Percentiles rank a stretch among this genome's conserved stretches.
These are phyloP conservation scores for Zootoca vivipara DNA, from an alignment of 2,113 vertebrate genomes.

Conservation along the genomic window DNA sequence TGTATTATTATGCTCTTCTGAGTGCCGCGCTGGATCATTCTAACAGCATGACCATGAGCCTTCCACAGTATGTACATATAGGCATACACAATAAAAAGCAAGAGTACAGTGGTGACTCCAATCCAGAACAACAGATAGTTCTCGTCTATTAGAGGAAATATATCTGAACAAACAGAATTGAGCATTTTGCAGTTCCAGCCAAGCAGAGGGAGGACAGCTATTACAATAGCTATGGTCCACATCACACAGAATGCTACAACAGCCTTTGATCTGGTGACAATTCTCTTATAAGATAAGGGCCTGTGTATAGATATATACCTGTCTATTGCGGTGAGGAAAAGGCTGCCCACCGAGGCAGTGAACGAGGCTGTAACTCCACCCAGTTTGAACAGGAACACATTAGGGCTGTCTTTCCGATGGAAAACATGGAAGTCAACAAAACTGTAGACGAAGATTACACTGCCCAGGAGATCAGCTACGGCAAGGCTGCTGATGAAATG, in stretches of 20 bases:
- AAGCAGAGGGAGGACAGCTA: conserved; percentile 94
- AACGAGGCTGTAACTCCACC: conserved; percentile 97
- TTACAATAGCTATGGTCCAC: conserved; percentile 97
- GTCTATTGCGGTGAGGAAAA: conserved; percentile 98
- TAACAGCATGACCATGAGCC: conserved; percentile 94
- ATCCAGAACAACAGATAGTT: conserved; percentile 99
- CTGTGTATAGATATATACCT: conserved; percentile 98
- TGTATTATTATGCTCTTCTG: conserved; percentile 97
- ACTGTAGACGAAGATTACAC: conserved; percentile 98
- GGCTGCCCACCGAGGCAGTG: conserved; percentile 95
- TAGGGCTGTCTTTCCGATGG: conserved; percentile 95
- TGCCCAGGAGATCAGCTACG: conserved; percentile 94
- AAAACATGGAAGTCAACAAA: conserved; percentile 99
- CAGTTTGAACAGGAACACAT: conserved; percentile 96
- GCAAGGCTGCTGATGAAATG: conserved; percentile 98
- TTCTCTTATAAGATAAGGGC: conserved; percentile 94
- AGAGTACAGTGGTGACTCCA: conserved; percentile 90
- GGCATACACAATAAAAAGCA: conserved; percentile 97
- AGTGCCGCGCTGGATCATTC: conserved; percentile 94
- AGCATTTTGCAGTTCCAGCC: conserved; percentile 99
- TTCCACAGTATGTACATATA: conserved; percentile 99
- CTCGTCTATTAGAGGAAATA: conserved; percentile 97
- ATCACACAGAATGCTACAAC: conserved; percentile 97
- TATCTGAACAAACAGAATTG: conserved; percentile 94
- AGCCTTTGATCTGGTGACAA: conserved; percentile 96